Conservation (phyloP, 2,888 invertebrate species). For the Rapana venosa region DNA sequence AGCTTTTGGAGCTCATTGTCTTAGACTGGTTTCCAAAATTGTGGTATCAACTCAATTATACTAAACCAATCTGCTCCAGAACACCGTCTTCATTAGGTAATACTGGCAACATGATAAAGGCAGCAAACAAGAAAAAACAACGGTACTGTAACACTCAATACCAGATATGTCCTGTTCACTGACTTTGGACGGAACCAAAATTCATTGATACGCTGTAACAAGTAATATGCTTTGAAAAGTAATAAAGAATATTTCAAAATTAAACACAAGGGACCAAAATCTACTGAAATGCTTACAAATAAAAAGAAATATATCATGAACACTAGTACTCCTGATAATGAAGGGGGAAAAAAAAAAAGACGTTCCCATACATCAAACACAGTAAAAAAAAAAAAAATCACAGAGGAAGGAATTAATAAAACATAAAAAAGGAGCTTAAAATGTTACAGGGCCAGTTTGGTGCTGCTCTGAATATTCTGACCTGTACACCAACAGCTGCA, state of each 20-base stretch:
- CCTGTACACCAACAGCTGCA: not conserved
- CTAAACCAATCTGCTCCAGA: not conserved
- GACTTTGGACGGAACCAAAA: slow-evolving; percentile 17
- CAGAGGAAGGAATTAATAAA: too few relatives aligned
- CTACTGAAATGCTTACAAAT: too few relatives aligned
- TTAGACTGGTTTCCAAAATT: not conserved
- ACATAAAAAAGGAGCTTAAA: too few relatives aligned
- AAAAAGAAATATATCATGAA: too few relatives aligned
- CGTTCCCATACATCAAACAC: too few relatives aligned
- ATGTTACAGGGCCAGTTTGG: not conserved
- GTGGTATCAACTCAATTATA: not conserved
- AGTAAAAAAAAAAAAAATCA: too few relatives aligned
- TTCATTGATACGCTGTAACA: not conserved
- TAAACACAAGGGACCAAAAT: too few relatives aligned
- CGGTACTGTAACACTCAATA: not conserved
- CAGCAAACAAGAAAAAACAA: not conserved
- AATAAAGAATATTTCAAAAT: too few relatives aligned
- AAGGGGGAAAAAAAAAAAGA: too few relatives aligned
- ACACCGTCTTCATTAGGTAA: not conserved
- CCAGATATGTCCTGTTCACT: not conserved
- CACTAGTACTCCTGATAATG: too few relatives aligned
- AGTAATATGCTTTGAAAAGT: too few relatives aligned
- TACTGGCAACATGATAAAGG: slow-evolving; percentile 11
- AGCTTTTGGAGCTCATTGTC: not conserved
- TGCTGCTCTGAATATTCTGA: not conserved